Evolutionary conservation across 2,888 invertebrate genomes (phyloP).

Genomic region (Polydrusus pterygomalis): DNA sequence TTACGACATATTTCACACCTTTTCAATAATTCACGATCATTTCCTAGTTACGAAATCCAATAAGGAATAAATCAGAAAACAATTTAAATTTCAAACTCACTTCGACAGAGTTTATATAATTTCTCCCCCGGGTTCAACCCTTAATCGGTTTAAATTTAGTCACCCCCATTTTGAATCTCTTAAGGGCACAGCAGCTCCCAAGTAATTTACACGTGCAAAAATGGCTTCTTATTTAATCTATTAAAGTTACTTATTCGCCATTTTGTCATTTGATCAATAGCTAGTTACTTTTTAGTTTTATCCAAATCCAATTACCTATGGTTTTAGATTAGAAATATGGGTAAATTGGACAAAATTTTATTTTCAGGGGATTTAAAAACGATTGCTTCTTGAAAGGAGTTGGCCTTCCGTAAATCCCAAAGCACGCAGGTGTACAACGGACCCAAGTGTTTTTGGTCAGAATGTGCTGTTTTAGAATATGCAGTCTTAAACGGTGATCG

Average conservation of each 20-base stretch:
- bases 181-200: neutral
- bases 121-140: conserved; percentile 12
- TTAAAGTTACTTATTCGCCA: neutral
- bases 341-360: too few species aligned
- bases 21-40: conserved; percentile 26
- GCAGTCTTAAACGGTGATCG: too few species aligned
- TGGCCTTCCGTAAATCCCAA: too few species aligned
- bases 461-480: too few species aligned
- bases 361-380: too few species aligned
- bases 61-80: conserved; percentile 19
- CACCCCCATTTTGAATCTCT: conserved; percentile 18
- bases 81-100: conserved; percentile 21
- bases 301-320: too few species aligned
- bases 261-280: too few species aligned
- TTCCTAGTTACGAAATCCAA: conserved; percentile 16
- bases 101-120: conserved; percentile 17
- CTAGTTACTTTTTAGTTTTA: too few species aligned
- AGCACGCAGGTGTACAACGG: too few species aligned
- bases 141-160: conserved; percentile 23
- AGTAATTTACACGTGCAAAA: neutral
- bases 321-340: too few species aligned
- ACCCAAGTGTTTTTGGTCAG: too few species aligned
- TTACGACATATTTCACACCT: conserved; percentile 9
- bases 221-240: neutral
- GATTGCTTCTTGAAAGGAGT: too few species aligned